These are phyloP conservation scores for Pectinophora gossypiella DNA, from an alignment of 1,140 invertebrate genomes.

Conservation along the genomic window DNA sequence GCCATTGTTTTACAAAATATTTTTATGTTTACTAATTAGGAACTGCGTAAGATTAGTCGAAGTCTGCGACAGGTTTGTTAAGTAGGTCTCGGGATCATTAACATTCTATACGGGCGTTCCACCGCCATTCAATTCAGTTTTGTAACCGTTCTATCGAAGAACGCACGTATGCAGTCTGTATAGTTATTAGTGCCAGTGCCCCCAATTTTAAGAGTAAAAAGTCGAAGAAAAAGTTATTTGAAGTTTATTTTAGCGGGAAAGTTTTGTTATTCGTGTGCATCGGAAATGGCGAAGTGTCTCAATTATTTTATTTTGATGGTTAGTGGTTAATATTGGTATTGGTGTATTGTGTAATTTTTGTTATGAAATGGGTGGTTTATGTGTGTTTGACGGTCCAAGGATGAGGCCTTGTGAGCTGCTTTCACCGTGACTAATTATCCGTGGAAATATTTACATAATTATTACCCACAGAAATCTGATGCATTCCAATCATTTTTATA, in stretches of 20 bases:
- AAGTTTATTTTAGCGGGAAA: not conserved
- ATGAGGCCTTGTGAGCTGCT: not conserved
- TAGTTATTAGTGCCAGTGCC: not conserved
- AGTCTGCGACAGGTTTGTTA: not conserved
- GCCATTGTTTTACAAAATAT: not conserved
- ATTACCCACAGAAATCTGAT: not conserved
- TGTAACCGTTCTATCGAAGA: not conserved
- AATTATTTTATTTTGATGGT: not conserved
- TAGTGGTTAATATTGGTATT: not conserved
- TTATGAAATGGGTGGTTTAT: not conserved
- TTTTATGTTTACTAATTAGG: not conserved
- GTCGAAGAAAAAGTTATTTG: not conserved
- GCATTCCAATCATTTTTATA: not conserved
- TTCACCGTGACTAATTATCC: too few species aligned
- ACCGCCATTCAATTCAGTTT: not conserved
- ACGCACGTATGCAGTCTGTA: not conserved
- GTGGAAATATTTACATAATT: not conserved
- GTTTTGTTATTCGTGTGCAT: not conserved
- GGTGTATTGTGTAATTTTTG: not conserved
- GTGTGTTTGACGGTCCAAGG: not conserved
- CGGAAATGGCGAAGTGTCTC: not conserved
- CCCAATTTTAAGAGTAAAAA: not conserved
- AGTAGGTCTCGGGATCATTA: constrained; percentile 3
- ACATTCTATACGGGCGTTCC: not conserved
- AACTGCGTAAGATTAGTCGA: not conserved